phyloP scores from a whole-genome alignment of 2,113 vertebrate species.

The Orientallactaga bullata region DNA sequence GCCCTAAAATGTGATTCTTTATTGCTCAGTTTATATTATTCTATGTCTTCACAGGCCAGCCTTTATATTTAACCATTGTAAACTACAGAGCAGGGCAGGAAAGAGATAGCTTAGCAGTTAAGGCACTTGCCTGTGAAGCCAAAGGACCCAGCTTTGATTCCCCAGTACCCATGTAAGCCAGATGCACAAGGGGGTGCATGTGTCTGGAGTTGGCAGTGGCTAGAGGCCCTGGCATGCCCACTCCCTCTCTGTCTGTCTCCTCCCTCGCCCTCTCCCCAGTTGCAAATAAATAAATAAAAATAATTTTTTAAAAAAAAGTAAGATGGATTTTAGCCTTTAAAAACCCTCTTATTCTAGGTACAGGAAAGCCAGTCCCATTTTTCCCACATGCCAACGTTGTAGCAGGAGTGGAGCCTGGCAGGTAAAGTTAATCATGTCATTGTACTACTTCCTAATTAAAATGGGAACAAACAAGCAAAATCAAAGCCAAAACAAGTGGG shows the following conservation, averaged over 20 bases:
- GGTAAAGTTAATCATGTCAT: constrained; percentile 58
- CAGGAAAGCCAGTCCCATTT: not conserved
- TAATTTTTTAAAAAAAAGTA: too few relatives aligned
- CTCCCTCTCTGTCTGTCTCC: too few relatives aligned
- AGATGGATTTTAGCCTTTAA: not conserved
- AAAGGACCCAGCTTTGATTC: too few relatives aligned
- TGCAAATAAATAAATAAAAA: too few relatives aligned
- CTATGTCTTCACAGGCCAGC: not conserved
- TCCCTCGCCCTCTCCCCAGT: too few relatives aligned
- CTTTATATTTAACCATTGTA: not conserved
- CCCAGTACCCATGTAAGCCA: too few relatives aligned
- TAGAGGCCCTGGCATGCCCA: too few relatives aligned
- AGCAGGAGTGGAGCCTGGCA: not conserved
- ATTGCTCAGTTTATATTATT: not conserved
- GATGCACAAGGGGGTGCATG: too few relatives aligned
- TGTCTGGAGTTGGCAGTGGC: too few relatives aligned
- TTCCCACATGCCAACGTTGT: not conserved
- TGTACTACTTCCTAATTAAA: constrained; percentile 69
- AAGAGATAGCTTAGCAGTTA: too few relatives aligned
- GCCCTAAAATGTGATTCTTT: not conserved
- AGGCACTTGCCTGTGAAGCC: too few relatives aligned
- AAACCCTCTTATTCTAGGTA: not conserved
- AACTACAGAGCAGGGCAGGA: too few relatives aligned
- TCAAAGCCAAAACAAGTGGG: constrained; percentile 49
- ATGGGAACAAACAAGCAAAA: constrained; percentile 59